Evolutionary conservation across 2,113 vertebrate genomes (phyloP), one percentile per base, ranked within the genome.

Genomic region (Euleptes europaea): DNA sequence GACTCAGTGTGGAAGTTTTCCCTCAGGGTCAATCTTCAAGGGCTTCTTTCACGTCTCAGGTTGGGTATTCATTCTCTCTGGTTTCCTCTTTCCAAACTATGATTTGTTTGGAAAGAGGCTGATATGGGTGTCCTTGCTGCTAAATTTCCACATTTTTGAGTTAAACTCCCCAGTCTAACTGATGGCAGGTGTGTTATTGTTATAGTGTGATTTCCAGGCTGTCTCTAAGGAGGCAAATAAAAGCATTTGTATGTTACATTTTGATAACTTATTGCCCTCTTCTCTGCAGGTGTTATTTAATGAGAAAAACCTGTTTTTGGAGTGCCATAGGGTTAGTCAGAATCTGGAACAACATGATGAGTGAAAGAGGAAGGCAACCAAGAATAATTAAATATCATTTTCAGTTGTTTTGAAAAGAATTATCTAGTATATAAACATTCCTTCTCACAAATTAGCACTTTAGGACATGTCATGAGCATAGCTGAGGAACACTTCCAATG

Each of bases 371-470:
- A 88, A 77, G 80, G 14, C 28, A 82, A 8, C 40, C 84, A 12
- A 8, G 78, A 84, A n/a, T 65, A 44, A 80, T 13, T 73, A 83
- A 5, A 1, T 66, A 82, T 65, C 63, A 3, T 57, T 89, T 91
- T 85, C 70, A n/a, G 47, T 66, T 19, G 5, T 69, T 87, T 1
- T 80, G 88, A 77, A 65, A 23, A 17, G 65, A 23, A 21, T 3
- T 1, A 86, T 33, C 33, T 80, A 4, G 35, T 74, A 0, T 35
- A 28, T 67, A 23, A 42, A n/a, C 1, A 1, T 86, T 87, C 3
- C 42, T 76, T 76, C 10, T 71, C 2, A 42, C 67, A 5, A 66
- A 78, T 75, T 65, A 78, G 1, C 44, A 38, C 66, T 85, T 88
- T 23, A 72, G 44, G 73, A 78, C 88, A 66, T 85, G 28, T 38